Conservation (phyloP, 2,888 invertebrate genomes). For the Parascotia fuliginaria region DNA sequence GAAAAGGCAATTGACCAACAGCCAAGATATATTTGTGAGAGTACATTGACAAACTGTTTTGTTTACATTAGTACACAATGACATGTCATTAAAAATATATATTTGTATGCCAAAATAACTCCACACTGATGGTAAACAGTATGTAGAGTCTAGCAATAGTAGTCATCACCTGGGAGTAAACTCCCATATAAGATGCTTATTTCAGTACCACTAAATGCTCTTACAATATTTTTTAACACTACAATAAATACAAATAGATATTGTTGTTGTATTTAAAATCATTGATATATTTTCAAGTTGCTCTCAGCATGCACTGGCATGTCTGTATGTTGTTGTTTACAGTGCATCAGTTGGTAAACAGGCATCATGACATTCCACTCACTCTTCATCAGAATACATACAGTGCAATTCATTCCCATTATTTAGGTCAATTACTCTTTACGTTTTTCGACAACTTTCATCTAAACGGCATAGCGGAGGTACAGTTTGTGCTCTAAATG, state of each 20-base stretch:
- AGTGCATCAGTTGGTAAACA: constrained; percentile 45
- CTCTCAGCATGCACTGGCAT: neutral
- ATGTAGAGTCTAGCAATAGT: too few relatives aligned
- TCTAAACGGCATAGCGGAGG: constrained; percentile 68
- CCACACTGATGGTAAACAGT: too few relatives aligned
- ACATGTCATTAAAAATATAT: too few relatives aligned
- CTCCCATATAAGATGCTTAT: too few relatives aligned
- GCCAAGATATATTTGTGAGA: neutral
- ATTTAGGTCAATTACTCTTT: constrained; percentile 63
- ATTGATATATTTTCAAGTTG: neutral
- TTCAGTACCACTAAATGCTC: too few relatives aligned
- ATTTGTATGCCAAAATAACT: too few relatives aligned
- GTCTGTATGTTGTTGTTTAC: constrained; percentile 44
- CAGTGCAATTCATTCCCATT: constrained; percentile 33
- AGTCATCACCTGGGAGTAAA: too few relatives aligned
- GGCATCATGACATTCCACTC: constrained; percentile 40
- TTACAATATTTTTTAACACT: too few relatives aligned
- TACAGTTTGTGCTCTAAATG: constrained; percentile 82
- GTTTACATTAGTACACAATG: too few relatives aligned
- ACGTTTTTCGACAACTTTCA: constrained; percentile 76
- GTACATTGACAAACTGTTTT: neutral
- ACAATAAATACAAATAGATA: too few relatives aligned
- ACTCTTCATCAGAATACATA: constrained; percentile 10
- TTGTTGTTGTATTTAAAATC: too few relatives aligned
- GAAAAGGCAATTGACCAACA: neutral